phyloP scores from a whole-genome alignment of 2,888 invertebrate genomes.

The Cacoxenus indagator region DNA sequence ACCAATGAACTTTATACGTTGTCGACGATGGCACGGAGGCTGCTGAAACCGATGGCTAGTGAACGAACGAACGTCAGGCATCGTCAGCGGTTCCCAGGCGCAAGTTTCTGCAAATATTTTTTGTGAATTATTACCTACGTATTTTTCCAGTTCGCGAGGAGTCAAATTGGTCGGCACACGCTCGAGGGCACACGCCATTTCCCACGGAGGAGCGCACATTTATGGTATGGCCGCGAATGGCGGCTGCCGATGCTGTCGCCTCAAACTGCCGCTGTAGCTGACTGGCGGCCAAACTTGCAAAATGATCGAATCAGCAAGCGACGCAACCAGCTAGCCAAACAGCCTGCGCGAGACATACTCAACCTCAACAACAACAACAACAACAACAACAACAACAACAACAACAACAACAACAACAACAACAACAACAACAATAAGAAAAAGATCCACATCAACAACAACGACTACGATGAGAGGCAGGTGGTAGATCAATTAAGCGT shows the following conservation, averaged over 20 bases:
- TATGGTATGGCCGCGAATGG: slow-evolving; percentile 48
- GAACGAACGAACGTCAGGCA: slow-evolving; percentile 32
- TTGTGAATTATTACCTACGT: slow-evolving; percentile 72
- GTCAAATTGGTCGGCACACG: slow-evolving; percentile 74
- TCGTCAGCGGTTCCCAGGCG: slow-evolving; percentile 68
- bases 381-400: slow-evolving; percentile 30
- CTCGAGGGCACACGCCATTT: slow-evolving; percentile 76
- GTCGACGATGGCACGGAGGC: not conserved
- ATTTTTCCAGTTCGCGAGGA: slow-evolving; percentile 72
- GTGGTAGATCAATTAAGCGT: slow-evolving; percentile 54
- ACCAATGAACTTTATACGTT: slow-evolving; percentile 24
- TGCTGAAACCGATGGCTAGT: not conserved
- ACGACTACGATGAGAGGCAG: slow-evolving; percentile 41
- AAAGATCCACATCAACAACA: slow-evolving; percentile 28
- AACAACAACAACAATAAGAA: slow-evolving; percentile 32
- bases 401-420: slow-evolving; percentile 28
- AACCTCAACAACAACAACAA: slow-evolving; percentile 31
- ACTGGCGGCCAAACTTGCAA: slow-evolving; percentile 31
- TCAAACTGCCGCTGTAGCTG: slow-evolving; percentile 21
- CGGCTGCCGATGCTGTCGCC: slow-evolving; percentile 7
- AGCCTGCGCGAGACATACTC: not conserved
- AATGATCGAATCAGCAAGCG: slow-evolving; percentile 52
- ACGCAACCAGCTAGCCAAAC: slow-evolving; percentile 32
- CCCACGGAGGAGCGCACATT: slow-evolving; percentile 72
- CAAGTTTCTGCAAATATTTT: slow-evolving; percentile 68